Percentiles rank a stretch among this genome's conserved stretches.
These are phyloP conservation scores for Cervus canadensis DNA, from an alignment of 2,113 vertebrate genomes.

Conservation along the genomic window DNA sequence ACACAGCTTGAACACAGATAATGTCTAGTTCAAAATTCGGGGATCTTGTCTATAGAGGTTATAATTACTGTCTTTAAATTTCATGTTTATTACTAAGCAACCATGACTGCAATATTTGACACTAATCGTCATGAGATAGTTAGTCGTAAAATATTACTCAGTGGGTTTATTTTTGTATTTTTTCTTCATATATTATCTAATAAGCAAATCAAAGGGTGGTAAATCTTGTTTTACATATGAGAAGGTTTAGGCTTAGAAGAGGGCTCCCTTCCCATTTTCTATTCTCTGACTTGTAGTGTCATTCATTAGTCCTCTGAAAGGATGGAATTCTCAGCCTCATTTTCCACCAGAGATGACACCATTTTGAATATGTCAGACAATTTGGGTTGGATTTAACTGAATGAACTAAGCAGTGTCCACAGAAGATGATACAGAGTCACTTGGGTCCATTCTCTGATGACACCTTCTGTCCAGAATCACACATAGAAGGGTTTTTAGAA, in stretches of 20 bases:
- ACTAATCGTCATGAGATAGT: neutral
- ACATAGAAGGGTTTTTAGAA: neutral
- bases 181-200: neutral
- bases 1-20: neutral
- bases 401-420: neutral
- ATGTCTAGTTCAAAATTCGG: too few species aligned
- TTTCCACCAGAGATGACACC: neutral
- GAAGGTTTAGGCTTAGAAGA: neutral
- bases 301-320: neutral
- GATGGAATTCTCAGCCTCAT: neutral
- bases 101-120: neutral
- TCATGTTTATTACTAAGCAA: neutral
- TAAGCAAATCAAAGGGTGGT: neutral
- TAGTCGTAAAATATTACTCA: neutral
- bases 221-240: neutral
- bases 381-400: neutral
- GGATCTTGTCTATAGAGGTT: neutral
- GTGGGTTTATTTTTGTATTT: neutral
- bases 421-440: neutral
- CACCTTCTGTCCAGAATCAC: neutral
- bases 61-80: neutral
- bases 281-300: too few species aligned
- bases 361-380: neutral
- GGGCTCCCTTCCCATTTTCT: neutral
- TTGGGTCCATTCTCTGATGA: neutral